phyloP scores from a whole-genome alignment of 2,113 vertebrate species.

The Scalopus aquaticus region DNA sequence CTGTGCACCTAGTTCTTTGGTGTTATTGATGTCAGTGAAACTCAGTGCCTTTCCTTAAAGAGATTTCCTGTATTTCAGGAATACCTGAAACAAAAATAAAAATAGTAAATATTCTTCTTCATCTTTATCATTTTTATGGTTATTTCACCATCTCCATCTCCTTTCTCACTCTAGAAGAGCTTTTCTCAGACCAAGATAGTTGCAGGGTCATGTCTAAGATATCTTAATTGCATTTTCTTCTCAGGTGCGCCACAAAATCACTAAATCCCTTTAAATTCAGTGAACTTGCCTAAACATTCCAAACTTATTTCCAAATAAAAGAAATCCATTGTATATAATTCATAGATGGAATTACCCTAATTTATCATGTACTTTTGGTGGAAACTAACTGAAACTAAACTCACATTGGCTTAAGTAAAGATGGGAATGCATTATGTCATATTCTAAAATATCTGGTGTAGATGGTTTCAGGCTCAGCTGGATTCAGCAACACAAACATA shows the following conservation, averaged over 20 bases:
- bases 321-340: neutral
- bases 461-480: neutral
- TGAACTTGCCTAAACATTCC: neutral
- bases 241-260: neutral
- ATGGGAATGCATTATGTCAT: neutral
- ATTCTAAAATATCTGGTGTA: neutral
- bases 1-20: neutral
- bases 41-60: neutral
- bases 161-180: neutral
- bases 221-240: neutral
- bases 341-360: neutral
- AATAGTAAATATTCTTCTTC: neutral
- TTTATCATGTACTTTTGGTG: neutral
- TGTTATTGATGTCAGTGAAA: neutral
- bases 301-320: slow-evolving; percentile 38
- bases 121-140: neutral
- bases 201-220: neutral
- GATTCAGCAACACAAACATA: neutral
- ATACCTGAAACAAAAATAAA: slow-evolving; percentile 35
- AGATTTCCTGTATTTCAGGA: neutral
- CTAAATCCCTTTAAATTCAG: slow-evolving; percentile 14
- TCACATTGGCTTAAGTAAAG: slow-evolving; percentile 15
- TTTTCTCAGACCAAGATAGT: neutral
- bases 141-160: neutral
- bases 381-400: slow-evolving; percentile 23